Evolutionary conservation across 2,113 vertebrate species (phyloP), one percentile per base, ranked within the genome.

Genomic region (Phycodurus eques): DNA sequence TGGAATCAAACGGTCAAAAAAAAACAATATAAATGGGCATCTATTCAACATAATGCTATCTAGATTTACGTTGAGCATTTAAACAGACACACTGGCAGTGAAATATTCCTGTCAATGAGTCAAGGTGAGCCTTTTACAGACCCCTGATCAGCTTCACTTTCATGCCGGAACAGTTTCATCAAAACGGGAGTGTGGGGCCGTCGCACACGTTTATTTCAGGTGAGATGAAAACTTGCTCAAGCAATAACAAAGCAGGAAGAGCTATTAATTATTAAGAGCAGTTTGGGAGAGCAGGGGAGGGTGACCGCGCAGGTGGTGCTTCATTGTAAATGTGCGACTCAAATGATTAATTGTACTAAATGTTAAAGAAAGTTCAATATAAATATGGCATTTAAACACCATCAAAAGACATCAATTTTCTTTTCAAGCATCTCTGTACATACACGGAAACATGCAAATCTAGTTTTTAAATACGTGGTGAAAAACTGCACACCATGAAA

Each of bases 141-240:
- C 22, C n/a, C 74, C 44, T 61, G 67, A 71, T 68, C 61, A 12
- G 17, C 54, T 81, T 61, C 60, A 33, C 66, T 80, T 83, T 86
- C 82, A 80, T 67, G 76, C 82, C 51, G 31, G 68, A 67, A 60
- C 22, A 60, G 75, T 83, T 86, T 75, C 27, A 77, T 80, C 70
- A 6, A 68, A 78, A 60, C 12, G 4, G 49, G 33, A 69, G 59
- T 27, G 42, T 3, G 27, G 56, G 63, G 72, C 80, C 78, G 80
- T 75, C 79, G 80, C 67, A 44, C n/a, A 8, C 15, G 33, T 75
- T 75, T 56, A 71, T 62, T 81, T 63, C 82, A 85, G 80, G 76
- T 84, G 53, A 71, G 70, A 74, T 4, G 35, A 80, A 68, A 68
- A 76, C 67, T 76, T 76, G 63, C 70, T 82, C 56, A 59, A 74